Evolutionary conservation across 2,113 vertebrate species (phyloP), one percentile per base, ranked within the genome.

Genomic region (Sceloporus undulatus): DNA sequence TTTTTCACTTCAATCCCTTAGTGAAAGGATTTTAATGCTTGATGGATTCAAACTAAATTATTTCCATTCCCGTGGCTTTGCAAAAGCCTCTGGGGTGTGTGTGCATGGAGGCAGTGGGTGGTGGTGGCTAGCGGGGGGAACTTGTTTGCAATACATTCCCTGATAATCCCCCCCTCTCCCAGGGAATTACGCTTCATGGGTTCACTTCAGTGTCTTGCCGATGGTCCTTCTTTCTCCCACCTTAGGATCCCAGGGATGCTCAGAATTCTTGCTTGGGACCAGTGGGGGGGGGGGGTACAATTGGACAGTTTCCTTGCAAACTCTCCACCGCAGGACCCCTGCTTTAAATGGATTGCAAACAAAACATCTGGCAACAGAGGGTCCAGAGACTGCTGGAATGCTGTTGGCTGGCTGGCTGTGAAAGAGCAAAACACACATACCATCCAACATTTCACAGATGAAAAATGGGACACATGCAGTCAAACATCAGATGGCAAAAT

Each of bases 1-100:
- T 95, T 96, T 96, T 95, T 95, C 94, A 94, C 93, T 94, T 92
- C 95, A 96, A 86, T 95, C 95, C 91, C 94, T 94, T 84, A 86
- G 92, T 0, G 85, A 95, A 94, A 42, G 89, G 95, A 94, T 95
- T 95, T 95, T 96, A 95, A 95, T 95, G 94, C 95, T 96, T 95
- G 94, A 96, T 94, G 94, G 95, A 95, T 95, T 95, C 95, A 95
- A 94, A 95, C 88, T 16, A 95, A 94, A 95, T 96, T 95, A 96
- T 96, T 96, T 96, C 92, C 48, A 9, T 94, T 95, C 91, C 92
- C 84, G 80, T 94, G 93, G 95, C 94, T 96, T 95, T 95, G 90
- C 92, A 88, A 94, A 95, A 94, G 88, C 92, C 93, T 93, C 87
- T 52, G 21, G 93, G 92, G 59, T 90, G 93, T 68, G 59, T 62